These are phyloP conservation scores for Heterodera schachtii DNA, from an alignment of 1,140 invertebrate species.

Conservation along the genomic window DNA sequence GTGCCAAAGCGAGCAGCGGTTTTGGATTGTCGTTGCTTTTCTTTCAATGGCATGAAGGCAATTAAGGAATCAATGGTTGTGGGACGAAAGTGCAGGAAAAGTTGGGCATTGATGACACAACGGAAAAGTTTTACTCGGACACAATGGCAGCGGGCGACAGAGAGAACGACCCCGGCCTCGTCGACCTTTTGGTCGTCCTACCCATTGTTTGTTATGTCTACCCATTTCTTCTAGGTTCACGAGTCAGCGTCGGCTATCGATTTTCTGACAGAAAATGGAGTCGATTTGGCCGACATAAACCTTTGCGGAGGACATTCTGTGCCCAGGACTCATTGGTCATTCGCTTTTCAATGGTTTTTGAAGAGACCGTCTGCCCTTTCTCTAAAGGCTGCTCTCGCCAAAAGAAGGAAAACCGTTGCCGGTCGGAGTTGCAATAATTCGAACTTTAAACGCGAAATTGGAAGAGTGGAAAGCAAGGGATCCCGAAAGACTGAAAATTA, in stretches of 20 bases:
- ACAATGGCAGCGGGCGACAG: conserved; percentile 64
- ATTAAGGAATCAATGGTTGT: conserved; percentile 64
- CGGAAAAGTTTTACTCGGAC: conserved; percentile 59
- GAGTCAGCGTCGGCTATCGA: conserved; percentile 57
- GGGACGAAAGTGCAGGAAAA: conserved; percentile 56
- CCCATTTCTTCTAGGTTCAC: conserved; percentile 51
- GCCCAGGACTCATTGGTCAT: conserved; percentile 64
- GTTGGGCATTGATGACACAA: conserved; percentile 56
- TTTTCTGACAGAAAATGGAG: conserved; percentile 60
- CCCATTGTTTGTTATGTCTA: conserved; percentile 20
- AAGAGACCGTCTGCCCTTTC: conserved; percentile 24
- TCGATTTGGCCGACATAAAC: conserved; percentile 64
- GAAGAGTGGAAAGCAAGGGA: conserved; percentile 42
- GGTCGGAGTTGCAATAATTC: conserved; percentile 65
- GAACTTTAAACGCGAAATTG: conserved; percentile 55
- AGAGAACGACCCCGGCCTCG: conserved; percentile 62
- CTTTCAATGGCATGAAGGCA: background rate
- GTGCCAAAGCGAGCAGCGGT: conserved; percentile 66
- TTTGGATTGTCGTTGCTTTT: background rate
- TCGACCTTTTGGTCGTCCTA: conserved; percentile 58
- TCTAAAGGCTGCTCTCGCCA: conserved; percentile 61
- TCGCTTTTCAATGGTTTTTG: conserved; percentile 18
- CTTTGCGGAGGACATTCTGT: conserved; percentile 66
- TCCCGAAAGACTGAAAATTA: conserved; percentile 50
- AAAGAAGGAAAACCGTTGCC: conserved; percentile 66